Evolutionary conservation across 2,888 invertebrate species (phyloP).

Genomic region (Pyralis farinalis): DNA sequence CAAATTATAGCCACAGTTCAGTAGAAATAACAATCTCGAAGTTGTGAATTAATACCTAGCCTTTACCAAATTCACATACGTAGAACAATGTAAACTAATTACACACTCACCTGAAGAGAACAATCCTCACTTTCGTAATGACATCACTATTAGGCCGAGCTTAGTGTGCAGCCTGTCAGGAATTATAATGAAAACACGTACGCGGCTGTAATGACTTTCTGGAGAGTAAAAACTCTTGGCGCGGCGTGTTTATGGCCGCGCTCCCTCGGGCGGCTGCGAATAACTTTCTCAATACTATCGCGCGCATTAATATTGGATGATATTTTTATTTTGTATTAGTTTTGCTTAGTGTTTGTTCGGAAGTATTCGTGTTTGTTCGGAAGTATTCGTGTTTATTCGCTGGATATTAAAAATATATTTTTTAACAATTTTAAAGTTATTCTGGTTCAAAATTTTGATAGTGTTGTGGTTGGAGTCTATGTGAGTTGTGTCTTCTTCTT

Average conservation of each 20-base stretch:
- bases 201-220: slow-evolving; percentile 43
- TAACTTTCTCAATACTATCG: slow-evolving; percentile 17
- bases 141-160: slow-evolving; percentile 3
- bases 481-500: too few species aligned
- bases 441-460: too few species aligned
- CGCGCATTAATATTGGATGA: slow-evolving; percentile 32
- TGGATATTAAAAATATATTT: too few species aligned
- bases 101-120: not conserved
- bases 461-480: too few species aligned
- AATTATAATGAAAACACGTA: slow-evolving; percentile 51
- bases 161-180: not conserved
- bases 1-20: too few species aligned
- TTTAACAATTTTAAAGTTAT: too few species aligned
- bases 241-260: slow-evolving; percentile 24
- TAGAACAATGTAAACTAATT: not conserved
- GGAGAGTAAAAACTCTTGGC: slow-evolving; percentile 36
- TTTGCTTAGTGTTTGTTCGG: too few species aligned
- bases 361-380: too few species aligned
- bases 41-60: too few species aligned
- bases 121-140: not conserved
- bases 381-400: too few species aligned
- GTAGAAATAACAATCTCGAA: too few species aligned
- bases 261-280: slow-evolving; percentile 21
- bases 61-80: not conserved
- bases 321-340: slow-evolving; percentile 8